A percentile compares a stretch with the other conserved stretches of the same genome.
phyloP scores from a whole-genome alignment of 53 echinoderm and acorn worm genomes.

The Apostichopus leukothele region DNA sequence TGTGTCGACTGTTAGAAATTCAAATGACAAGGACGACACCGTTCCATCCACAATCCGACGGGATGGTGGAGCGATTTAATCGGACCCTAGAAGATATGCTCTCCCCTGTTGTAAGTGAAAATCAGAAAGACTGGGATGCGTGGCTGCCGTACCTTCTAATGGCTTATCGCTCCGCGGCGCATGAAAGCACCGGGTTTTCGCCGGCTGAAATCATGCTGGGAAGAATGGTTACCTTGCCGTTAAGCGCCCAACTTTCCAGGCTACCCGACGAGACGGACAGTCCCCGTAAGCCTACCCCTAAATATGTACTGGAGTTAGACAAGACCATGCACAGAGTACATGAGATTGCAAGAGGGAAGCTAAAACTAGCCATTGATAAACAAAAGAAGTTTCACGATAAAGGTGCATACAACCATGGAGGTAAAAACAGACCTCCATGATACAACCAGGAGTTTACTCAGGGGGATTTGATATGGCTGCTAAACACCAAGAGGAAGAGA shows the following conservation, averaged over 20 bases:
- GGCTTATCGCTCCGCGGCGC: constrained; percentile 51
- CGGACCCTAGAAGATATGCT: constrained; percentile 53
- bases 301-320: not conserved
- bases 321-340: not conserved
- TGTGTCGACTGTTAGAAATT: not conserved
- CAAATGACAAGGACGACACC: constrained; percentile 24
- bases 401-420: too few species aligned
- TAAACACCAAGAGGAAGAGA: not conserved
- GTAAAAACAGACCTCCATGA: too few species aligned
- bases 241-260: too few species aligned
- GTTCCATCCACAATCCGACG: constrained; percentile 55
- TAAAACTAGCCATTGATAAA: not conserved
- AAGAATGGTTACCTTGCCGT: constrained; percentile 38
- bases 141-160: constrained; percentile 53
- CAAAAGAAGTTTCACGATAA: constrained; percentile 35
- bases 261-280: not conserved
- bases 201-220: constrained; percentile 51
- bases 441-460: not conserved
- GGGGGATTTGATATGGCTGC: constrained; percentile 14
- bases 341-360: not conserved
- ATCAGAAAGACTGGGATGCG: constrained; percentile 53
- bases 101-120: constrained; percentile 16
- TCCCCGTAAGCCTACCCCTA: too few species aligned
- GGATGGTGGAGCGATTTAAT: constrained; percentile 50
- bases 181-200: constrained; percentile 43